Evolutionary conservation across 1,140 invertebrate genomes (phyloP), one percentile per base, ranked within the genome.

Genomic region (Drosophila mauritiana): DNA sequence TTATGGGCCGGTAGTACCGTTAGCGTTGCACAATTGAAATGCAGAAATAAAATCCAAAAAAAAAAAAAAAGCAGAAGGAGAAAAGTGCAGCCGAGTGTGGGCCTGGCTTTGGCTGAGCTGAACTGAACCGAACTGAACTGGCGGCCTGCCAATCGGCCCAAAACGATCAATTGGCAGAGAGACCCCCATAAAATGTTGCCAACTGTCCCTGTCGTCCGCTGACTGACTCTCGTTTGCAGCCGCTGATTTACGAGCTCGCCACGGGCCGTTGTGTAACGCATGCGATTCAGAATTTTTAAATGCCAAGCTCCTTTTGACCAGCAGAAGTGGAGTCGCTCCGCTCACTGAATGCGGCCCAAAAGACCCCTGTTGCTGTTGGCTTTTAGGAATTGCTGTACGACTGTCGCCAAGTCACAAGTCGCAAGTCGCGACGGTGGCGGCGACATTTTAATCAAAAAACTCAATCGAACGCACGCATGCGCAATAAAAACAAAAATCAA

Each of bases 391-490:
- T n/a, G 45, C 56, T 48, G 56, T 54, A 51, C 10, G 40, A 56
- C 75, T 78, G 75, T 78, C 74, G 75, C 75, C 75, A 78, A 78
- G 73, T 57, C 74, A 43, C 74, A 56, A 65, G 25, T 27, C 25
- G 25, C 27, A 31, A 31, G 73, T 57, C 74, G 52, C 74, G 64
- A 67, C 83, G 83, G 79, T 69, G 68, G 59, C 73, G 73, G 77
- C 85, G 73, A 89, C 89, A 81, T 89, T 91, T 91, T 91, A 91
- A 91, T 91, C 89, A 91, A 91, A 80, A 91, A 84, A 91, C 80
- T 89, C 73, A 91, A 91, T 91, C 90, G 90, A 91, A 88, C 83
- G 85, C 90, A 91, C 90, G 90, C 90, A 91, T 91, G 90, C 90
- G 85, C 90, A 85, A 91, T 91, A 91, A 91, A 91, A 91, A 80